These are phyloP conservation scores for Philopotamus ludificatus DNA, from an alignment of 1,140 invertebrate genomes.

Conservation along the genomic window DNA sequence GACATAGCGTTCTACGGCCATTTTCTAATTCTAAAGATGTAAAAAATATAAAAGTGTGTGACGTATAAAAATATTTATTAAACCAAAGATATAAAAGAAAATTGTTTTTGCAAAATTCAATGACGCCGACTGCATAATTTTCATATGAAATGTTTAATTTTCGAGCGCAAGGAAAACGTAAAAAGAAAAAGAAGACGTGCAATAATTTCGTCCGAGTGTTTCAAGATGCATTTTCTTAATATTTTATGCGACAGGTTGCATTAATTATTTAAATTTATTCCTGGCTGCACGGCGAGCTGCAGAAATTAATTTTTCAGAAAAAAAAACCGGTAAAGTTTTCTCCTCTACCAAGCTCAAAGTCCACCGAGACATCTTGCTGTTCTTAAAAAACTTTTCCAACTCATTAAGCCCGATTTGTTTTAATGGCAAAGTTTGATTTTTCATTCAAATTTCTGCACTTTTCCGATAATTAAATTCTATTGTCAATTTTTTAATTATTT, in stretches of 20 bases:
- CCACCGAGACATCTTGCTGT: background rate
- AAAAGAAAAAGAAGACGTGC: no score
- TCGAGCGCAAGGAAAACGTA: background rate
- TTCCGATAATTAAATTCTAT: constrained; percentile 15
- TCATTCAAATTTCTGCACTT: constrained; percentile 10
- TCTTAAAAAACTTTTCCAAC: constrained; percentile 23
- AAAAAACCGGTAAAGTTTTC: background rate
- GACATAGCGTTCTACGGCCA: no score
- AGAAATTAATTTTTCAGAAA: constrained; percentile 3
- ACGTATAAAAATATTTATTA: no score
- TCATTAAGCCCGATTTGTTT: constrained; percentile 28
- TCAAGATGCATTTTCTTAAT: background rate
- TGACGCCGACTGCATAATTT: no score
- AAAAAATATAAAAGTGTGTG: no score
- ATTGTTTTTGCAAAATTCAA: no score
- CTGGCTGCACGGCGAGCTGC: background rate
- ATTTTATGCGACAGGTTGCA: background rate
- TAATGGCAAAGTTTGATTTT: constrained; percentile 33
- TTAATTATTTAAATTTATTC: constrained; percentile 27
- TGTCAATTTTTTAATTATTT: background rate
- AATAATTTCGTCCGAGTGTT: background rate
- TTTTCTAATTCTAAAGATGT: no score
- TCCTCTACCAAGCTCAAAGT: background rate
- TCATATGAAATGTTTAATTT: background rate
- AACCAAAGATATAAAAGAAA: no score